Conservation (phyloP, 2,888 invertebrate species). For the Trimorus sp. region DNA sequence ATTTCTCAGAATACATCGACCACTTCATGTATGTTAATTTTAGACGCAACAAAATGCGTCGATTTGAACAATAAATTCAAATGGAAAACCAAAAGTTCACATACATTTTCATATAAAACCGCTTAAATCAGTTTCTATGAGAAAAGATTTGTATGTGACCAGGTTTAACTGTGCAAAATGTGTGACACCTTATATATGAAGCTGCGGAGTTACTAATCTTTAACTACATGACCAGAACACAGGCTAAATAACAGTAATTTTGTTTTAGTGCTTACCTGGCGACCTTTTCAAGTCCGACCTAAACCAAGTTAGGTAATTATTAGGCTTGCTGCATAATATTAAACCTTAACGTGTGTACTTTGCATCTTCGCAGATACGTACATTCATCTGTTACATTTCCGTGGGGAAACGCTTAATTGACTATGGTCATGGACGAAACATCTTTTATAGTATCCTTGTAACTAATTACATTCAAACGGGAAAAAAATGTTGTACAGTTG, state of each 20-base stretch:
- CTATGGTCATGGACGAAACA: background rate
- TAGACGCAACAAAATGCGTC: no score
- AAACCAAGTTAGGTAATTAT: slow-evolving; percentile 41
- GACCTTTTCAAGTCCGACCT: slow-evolving; percentile 27
- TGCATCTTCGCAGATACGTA: slow-evolving; percentile 24
- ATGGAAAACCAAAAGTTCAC: no score
- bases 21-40: no score
- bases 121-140: background rate
- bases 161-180: slow-evolving; percentile 14
- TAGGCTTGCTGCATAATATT: slow-evolving; percentile 31
- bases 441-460: no score
- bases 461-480: no score
- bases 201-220: slow-evolving; percentile 22
- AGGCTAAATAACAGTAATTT: slow-evolving; percentile 38
- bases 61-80: no score
- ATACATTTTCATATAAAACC: background rate
- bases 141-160: slow-evolving; percentile 13
- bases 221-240: slow-evolving; percentile 17
- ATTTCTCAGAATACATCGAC: no score
- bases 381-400: slow-evolving; percentile 35
- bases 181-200: slow-evolving; percentile 31
- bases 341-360: slow-evolving; percentile 38
- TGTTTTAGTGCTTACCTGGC: slow-evolving; percentile 33
- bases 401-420: background rate
- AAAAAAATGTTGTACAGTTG: no score